Evolutionary conservation across 1,140 invertebrate species (phyloP).

Genomic region (Drosophila aff.): DNA sequence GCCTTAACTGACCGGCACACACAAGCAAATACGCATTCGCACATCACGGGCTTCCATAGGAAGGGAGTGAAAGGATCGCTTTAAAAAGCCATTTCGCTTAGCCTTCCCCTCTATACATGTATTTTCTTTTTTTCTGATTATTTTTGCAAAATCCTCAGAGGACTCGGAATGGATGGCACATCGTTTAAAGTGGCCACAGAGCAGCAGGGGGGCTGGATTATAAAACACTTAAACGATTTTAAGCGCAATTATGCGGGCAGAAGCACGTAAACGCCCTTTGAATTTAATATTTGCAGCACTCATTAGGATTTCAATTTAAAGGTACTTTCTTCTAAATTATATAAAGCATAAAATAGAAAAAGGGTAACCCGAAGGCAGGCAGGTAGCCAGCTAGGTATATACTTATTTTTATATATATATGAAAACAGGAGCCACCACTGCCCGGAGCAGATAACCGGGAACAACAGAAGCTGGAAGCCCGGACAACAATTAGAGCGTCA

Average conservation of each 20-base stretch:
- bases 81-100: constrained; percentile 78
- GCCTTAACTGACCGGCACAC: constrained; percentile 65
- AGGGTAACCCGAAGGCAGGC: no score
- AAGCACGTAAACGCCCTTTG: constrained; percentile 62
- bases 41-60: constrained; percentile 10
- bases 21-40: constrained; percentile 24
- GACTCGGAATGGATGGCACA: constrained; percentile 37
- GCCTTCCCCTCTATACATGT: constrained; percentile 20
- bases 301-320: constrained; percentile 77
- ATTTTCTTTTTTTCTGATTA: constrained; percentile 1
- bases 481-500: constrained; percentile 78
- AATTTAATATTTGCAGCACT: constrained; percentile 68
- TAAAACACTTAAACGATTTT: constrained; percentile 83
- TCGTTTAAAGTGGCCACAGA: constrained; percentile 69
- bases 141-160: constrained; percentile 14
- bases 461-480: constrained; percentile 46
- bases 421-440: constrained; percentile 12
- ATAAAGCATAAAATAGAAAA: constrained; percentile 4
- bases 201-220: constrained; percentile 65
- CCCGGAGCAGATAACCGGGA: constrained; percentile 54
- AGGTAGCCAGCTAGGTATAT: not conserved
- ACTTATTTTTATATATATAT: not conserved
- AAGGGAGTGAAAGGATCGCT: constrained; percentile 50
- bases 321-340: constrained; percentile 30
- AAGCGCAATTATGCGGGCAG: constrained; percentile 80